These are phyloP conservation scores for Arizona elegans DNA, from an alignment of 2,113 vertebrate genomes.

Conservation along the genomic window DNA sequence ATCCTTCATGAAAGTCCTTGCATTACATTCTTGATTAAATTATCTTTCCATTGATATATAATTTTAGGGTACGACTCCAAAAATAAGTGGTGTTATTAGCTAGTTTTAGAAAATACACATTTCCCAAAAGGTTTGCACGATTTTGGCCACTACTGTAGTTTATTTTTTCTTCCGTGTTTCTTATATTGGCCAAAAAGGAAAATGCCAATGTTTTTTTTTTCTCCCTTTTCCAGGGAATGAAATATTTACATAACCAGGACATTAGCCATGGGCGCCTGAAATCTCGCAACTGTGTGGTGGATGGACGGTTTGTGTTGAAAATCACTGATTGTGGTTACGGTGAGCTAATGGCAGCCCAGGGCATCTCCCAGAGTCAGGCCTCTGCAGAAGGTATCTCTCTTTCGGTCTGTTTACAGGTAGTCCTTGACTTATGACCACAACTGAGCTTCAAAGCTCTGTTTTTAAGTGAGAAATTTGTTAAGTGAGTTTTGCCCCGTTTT, in stretches of 20 bases:
- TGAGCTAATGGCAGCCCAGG: slow-evolving; percentile 82
- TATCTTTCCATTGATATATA: no score
- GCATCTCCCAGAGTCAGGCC: slow-evolving; percentile 65
- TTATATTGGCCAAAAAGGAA: neutral
- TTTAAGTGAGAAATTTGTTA: no score
- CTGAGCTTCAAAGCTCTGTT: no score
- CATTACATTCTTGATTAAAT: no score
- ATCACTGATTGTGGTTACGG: slow-evolving; percentile 88
- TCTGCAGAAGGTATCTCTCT: slow-evolving; percentile 74
- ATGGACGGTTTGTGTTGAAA: slow-evolving; percentile 90
- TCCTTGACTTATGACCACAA: no score
- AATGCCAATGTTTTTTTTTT: neutral
- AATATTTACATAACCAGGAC: slow-evolving; percentile 86
- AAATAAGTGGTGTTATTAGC: no score
- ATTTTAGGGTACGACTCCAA: no score
- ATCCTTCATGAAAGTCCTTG: no score
- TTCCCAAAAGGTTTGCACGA: no score
- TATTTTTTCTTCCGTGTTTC: neutral
- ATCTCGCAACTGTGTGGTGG: slow-evolving; percentile 88
- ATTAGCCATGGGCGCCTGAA: slow-evolving; percentile 86
- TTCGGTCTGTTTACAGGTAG: no score
- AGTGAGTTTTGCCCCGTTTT: neutral
- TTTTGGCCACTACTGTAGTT: neutral
- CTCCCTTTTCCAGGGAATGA: slow-evolving; percentile 80
- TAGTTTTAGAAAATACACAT: no score